A percentile compares a stretch with the other conserved stretches of the same genome.
These are phyloP conservation scores for Campopleginae sp. DNA, from an alignment of 2,888 invertebrate species.

Conservation along the genomic window DNA sequence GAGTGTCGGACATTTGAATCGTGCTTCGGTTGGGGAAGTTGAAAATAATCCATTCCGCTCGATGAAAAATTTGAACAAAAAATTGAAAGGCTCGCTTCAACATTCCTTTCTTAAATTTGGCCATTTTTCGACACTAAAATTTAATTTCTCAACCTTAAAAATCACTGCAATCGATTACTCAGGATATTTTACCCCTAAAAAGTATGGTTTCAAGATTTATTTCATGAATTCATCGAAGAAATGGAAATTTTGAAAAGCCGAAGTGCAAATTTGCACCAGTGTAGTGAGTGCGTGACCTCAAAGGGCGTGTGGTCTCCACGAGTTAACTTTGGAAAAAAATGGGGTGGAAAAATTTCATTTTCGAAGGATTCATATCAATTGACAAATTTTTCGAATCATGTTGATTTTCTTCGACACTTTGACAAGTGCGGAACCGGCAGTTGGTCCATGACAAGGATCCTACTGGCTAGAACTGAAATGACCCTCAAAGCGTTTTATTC, in stretches of 20 bases:
- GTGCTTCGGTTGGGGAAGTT: not conserved
- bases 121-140: too few species aligned
- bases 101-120: too few species aligned
- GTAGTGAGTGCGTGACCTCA: too few species aligned
- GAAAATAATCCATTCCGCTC: not conserved
- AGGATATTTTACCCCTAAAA: too few species aligned
- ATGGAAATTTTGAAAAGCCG: too few species aligned
- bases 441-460: not conserved
- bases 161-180: too few species aligned
- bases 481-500: constrained; percentile 60
- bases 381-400: not conserved
- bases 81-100: too few species aligned
- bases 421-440: not conserved
- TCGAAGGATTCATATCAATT: not conserved
- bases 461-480: not conserved
- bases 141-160: too few species aligned
- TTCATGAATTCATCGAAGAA: too few species aligned
- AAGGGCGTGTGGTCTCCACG: too few species aligned
- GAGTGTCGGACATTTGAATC: not conserved
- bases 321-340: not conserved
- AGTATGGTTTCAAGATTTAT: too few species aligned
- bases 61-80: not conserved
- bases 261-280: too few species aligned
- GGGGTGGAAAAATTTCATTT: not conserved
- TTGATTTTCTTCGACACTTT: not conserved